Evolutionary conservation across 2,888 invertebrate species (phyloP).

Genomic region (Stenchaetothrips biformis): DNA sequence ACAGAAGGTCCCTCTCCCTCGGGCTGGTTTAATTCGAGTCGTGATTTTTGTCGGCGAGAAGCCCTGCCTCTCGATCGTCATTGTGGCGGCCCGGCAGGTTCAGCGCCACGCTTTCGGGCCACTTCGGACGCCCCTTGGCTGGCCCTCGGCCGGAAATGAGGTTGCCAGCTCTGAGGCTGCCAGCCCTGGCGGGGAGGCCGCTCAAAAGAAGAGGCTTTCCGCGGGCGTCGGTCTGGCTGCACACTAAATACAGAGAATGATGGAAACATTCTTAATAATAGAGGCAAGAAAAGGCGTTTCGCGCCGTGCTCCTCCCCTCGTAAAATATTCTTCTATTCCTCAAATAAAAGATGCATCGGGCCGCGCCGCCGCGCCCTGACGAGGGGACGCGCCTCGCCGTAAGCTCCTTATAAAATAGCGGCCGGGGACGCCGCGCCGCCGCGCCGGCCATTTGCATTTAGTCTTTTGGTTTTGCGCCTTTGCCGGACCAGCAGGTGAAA

Average conservation of each 20-base stretch:
- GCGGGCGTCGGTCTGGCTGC: not conserved
- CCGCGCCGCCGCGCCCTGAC: not conserved
- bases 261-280: slow-evolving; percentile 16
- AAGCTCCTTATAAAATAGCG: slow-evolving; percentile 17
- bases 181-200: no score
- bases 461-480: slow-evolving; percentile 2
- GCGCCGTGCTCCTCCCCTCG: not conserved
- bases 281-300: not conserved
- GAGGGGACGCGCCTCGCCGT: not conserved
- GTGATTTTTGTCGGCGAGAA: no score
- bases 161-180: no score
- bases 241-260: slow-evolving; percentile 21
- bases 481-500: not conserved
- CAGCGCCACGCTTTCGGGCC: no score
- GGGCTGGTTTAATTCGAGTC: no score
- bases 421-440: not conserved
- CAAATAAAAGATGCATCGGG: not conserved
- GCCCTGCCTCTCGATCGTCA: no score
- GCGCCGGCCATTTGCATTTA: not conserved
- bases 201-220: not conserved
- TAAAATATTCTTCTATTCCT: slow-evolving; percentile 19
- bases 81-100: no score
- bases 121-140: no score
- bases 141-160: not conserved
- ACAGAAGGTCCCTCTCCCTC: no score